phyloP scores from a whole-genome alignment of 2,113 vertebrate species.

The Ranitomeya imitator region DNA sequence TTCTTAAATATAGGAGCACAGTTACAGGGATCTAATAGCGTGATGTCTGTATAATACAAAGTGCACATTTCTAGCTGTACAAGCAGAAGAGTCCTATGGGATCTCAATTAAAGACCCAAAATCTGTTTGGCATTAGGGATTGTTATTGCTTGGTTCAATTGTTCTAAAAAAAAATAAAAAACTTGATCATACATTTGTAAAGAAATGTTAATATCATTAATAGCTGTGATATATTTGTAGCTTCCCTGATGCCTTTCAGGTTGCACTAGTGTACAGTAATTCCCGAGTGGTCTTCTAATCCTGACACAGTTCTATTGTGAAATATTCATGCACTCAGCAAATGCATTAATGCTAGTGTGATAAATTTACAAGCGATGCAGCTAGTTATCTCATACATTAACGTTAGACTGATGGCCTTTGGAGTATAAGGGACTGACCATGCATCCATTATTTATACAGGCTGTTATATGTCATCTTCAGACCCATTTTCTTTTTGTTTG shows the following conservation, averaged over 20 bases:
- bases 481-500: constrained; percentile 64
- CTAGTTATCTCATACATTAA: constrained; percentile 71
- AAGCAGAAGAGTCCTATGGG: too few species aligned
- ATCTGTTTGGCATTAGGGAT: not conserved
- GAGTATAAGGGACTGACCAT: constrained; percentile 65
- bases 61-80: too few species aligned
- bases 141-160: not conserved
- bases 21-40: too few species aligned
- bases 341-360: constrained; percentile 70
- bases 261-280: constrained; percentile 1
- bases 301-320: constrained; percentile 66
- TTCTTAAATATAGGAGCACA: too few species aligned
- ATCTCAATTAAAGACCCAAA: too few species aligned
- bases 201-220: not conserved
- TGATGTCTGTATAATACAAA: too few species aligned
- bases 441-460: constrained; percentile 71
- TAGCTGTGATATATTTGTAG: constrained; percentile 26
- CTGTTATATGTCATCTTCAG: constrained; percentile 68
- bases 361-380: constrained; percentile 70
- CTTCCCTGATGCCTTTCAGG: constrained; percentile 18
- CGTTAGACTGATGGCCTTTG: constrained; percentile 67
- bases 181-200: not conserved
- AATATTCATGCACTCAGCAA: constrained; percentile 73
- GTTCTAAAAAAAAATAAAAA: not conserved
- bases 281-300: constrained; percentile 43